These are phyloP conservation scores for Parelbella ahira DNA, from an alignment of 2,888 invertebrate genomes.

Conservation along the genomic window DNA sequence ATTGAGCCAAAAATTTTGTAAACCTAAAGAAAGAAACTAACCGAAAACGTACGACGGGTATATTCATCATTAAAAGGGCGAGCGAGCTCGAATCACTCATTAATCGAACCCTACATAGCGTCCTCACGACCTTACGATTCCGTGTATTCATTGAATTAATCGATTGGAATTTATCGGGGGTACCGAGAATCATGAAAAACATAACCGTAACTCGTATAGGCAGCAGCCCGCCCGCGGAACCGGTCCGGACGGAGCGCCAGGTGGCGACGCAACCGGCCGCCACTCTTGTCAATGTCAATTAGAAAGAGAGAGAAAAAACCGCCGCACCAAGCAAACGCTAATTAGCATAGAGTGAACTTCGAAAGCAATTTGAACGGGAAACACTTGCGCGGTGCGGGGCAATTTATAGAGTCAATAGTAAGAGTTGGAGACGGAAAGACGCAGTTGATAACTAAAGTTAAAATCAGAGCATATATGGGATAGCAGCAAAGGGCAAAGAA, in stretches of 20 bases:
- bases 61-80: conserved; percentile 7
- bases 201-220: conserved; percentile 21
- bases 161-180: conserved; percentile 24
- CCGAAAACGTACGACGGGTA: too few relatives aligned
- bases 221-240: too few relatives aligned
- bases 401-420: conserved; percentile 3
- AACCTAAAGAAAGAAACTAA: too few relatives aligned
- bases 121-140: conserved; percentile 20
- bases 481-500: too few relatives aligned
- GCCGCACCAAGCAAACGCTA: conserved; percentile 7
- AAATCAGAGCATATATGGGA: too few relatives aligned
- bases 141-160: conserved; percentile 19
- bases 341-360: conserved; percentile 4
- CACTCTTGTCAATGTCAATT: conserved; percentile 22
- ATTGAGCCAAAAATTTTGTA: too few relatives aligned
- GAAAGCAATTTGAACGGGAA: background rate
- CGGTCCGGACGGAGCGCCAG: conserved; percentile 15
- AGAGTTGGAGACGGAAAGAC: too few relatives aligned
- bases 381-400: background rate
- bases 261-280: conserved; percentile 9
- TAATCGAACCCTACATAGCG: conserved; percentile 12
- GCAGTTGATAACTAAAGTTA: too few relatives aligned
- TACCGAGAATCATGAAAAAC: conserved; percentile 24
- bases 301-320: conserved; percentile 17
- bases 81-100: conserved; percentile 7